Evolutionary conservation across 1,140 invertebrate genomes (phyloP).

Genomic region (Epicauta chinensis): DNA sequence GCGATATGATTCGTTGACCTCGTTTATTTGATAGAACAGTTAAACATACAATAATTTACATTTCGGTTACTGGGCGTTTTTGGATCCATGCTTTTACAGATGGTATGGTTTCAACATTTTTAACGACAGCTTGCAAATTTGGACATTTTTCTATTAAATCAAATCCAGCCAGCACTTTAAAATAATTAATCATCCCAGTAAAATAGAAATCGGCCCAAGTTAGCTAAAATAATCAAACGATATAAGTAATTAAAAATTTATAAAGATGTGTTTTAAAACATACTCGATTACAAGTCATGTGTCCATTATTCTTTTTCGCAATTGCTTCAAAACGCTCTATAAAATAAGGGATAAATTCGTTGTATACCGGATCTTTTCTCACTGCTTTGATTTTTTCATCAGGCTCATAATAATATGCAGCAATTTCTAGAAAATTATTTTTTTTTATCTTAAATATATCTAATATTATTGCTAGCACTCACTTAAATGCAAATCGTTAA

Average conservation of each 20-base stretch:
- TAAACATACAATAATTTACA: no score
- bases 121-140: no score
- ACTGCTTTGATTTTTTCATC: constrained; percentile 5
- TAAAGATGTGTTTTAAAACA: neutral
- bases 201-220: constrained; percentile 61
- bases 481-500: constrained; percentile 44
- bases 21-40: no score
- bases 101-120: no score
- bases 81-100: no score
- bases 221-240: constrained; percentile 47
- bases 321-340: constrained; percentile 38
- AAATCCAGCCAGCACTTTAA: no score
- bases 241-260: no score
- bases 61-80: no score
- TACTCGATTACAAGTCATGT: constrained; percentile 49
- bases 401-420: neutral
- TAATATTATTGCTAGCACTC: neutral
- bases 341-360: constrained; percentile 34
- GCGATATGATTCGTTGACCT: no score
- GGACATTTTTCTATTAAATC: no score
- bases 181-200: no score
- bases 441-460: no score
- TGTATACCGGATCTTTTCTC: constrained; percentile 24
- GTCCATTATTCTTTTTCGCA: constrained; percentile 42
- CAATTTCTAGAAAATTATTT: constrained; percentile 2